These are phyloP conservation scores for Microcebus lehilahytsara DNA, from an alignment of 2,113 vertebrate species.

Conservation along the genomic window DNA sequence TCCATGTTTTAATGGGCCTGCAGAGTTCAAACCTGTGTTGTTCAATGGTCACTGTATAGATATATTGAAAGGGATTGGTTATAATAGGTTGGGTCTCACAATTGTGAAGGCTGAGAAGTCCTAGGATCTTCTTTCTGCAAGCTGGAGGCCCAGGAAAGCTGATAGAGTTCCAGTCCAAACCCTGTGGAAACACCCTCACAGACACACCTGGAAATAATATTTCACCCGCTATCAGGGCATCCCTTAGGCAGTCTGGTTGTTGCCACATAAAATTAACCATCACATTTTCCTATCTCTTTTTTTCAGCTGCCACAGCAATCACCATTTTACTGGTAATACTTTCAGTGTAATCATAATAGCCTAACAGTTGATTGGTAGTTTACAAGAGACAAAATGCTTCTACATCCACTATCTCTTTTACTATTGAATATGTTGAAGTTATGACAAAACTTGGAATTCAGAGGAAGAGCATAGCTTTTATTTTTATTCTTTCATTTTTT, in stretches of 20 bases:
- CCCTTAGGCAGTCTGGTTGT: not conserved
- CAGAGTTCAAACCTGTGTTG: not conserved
- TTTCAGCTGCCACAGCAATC: not conserved
- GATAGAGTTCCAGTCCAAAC: not conserved
- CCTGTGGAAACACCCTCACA: not conserved
- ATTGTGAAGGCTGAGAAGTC: not conserved
- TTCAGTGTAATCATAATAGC: not conserved
- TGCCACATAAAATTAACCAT: not conserved
- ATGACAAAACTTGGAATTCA: not conserved
- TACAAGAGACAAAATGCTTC: not conserved
- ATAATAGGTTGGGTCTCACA: not conserved
- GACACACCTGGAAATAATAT: not conserved
- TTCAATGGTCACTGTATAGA: not conserved
- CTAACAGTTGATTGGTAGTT: not conserved
- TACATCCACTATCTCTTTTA: not conserved
- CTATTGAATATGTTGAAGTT: not conserved
- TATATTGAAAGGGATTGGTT: not conserved
- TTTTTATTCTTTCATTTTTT: too few species aligned
- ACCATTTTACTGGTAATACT: not conserved
- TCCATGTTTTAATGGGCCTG: not conserved
- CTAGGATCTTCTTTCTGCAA: not conserved
- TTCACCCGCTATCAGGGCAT: not conserved
- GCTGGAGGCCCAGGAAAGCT: not conserved
- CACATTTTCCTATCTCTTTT: not conserved
- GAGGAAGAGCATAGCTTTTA: not conserved